Base-by-base conservation (phyloP, 2,797 vertebrate species). In the Siniperca undulata region DNA sequence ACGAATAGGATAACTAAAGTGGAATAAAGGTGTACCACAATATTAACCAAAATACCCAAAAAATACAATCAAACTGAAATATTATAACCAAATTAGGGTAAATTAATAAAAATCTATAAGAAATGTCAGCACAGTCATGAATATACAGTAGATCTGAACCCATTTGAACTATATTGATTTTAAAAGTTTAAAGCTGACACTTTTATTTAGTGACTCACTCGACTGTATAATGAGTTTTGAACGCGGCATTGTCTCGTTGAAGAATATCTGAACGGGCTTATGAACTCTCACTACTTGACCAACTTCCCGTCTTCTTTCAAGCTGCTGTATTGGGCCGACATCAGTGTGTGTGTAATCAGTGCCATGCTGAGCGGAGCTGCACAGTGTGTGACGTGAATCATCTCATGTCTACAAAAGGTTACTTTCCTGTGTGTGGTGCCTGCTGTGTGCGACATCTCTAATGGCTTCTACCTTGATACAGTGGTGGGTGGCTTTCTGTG, bases 391-490 rank as follows among this genome's bases (percentile, higher is more conserved):
- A 60, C 14, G 7, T 48, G 50, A 64, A 56, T 9, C 22, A 17
- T 38, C 17, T 55, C 2, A 44, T 34, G 59, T 71, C 71, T 78
- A 22, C 46, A 27, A 46, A 81, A 72, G 76, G 56, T 78, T 40
- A 12, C 2, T 44, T 38, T 4, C n/a, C 19, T 72, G 61, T 70
- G 55, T 65, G 61, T 1, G 19, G 40, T 42, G 40, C 40, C 40
- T 42, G 40, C 40, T n/a, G 72, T 64, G 52, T 34, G 71, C 60
- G 71, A 22, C 0, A 17, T 61, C 67, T 85, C 56, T 48, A 46
- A 50, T 71, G 56, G 50, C 20, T 77, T 85, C 73, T 86, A 81
- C 75, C 86, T 76, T 78, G 86, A 88, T 74, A 83, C 79, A 86
- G 84, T 0, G 44, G 76, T n/a, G 70, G 61, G 38, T 27, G 61